Conservation (phyloP, 2,797 vertebrate genomes). For the Atherinosoma microstoma region DNA sequence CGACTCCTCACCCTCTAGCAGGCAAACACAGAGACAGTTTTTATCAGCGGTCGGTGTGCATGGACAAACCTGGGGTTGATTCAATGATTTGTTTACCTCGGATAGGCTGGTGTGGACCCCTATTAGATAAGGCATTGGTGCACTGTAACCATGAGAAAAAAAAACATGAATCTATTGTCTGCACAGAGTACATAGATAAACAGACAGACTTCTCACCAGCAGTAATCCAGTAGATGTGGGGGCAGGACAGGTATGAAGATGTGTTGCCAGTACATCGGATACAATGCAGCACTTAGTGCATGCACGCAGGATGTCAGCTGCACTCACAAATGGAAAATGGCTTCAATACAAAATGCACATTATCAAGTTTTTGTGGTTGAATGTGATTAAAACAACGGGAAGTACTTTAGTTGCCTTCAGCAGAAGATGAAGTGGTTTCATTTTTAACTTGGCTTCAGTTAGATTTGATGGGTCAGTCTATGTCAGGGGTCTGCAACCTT, state of each 20-base stretch:
- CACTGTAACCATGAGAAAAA: slow-evolving; percentile 76
- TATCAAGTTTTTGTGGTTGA: background rate
- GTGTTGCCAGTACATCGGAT: slow-evolving; percentile 95
- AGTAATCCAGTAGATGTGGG: slow-evolving; percentile 91
- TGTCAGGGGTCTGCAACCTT: too few relatives aligned
- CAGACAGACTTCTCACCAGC: slow-evolving; percentile 81
- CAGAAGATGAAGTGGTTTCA: background rate
- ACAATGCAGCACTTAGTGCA: slow-evolving; percentile 86
- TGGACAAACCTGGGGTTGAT: background rate
- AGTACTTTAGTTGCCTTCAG: background rate
- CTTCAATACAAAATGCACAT: background rate
- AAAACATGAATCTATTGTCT: slow-evolving; percentile 1
- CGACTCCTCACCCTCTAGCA: slow-evolving; percentile 84
- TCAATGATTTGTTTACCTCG: slow-evolving; percentile 81
- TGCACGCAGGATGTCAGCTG: slow-evolving; percentile 88
- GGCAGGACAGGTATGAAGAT: slow-evolving; percentile 93
- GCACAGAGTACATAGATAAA: background rate
- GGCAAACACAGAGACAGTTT: slow-evolving; percentile 16
- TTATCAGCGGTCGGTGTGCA: background rate
- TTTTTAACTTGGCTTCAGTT: background rate
- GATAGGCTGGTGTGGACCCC: slow-evolving; percentile 90
- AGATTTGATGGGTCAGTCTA: background rate
- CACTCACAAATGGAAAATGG: slow-evolving; percentile 33
- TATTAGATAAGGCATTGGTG: slow-evolving; percentile 95
- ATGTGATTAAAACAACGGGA: background rate